Base-by-base conservation (phyloP, 2,797 vertebrate species). In the Sebastes ruberrimus region DNA sequence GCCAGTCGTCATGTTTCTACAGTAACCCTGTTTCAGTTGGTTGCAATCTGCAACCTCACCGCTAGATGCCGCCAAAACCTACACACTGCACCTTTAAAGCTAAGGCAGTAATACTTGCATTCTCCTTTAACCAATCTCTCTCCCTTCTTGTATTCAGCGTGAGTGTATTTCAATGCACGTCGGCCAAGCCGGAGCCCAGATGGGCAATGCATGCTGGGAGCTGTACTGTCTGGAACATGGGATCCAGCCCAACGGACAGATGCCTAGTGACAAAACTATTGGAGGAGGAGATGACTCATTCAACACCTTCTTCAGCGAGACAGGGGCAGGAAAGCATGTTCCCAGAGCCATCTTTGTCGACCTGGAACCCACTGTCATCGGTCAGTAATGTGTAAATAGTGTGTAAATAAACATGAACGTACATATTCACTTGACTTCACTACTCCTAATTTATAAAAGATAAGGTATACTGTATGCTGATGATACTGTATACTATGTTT, bases 241-340 rank as follows among this genome's bases (percentile, higher is more conserved):
- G 16, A 95, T 95, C 83, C 94, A 95, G 89, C 93, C 94, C 27
- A 91, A 96, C 46, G 95, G 94, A 14, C 94, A 95, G 86, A 94
- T 95, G 94, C 92, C 93, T 56, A 92, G 91, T 49, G 92, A 93
- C 76, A 95, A 94, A 62, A 91, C 92, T 3, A 86, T 91, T 28
- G 93, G 93, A 70, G 93, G 93, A 62, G 92, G 91, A 28, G 95
- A 95, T 16, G 94, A 95, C 82, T 96, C 95, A 27, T 96, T 95
- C 86, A 95, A 94, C 76, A 96, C 95, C 28, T 96, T 96, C 88
- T 96, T 96, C 87, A 95, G 94, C 59, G 95, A 96, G 73, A 96
- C 95, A 0, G 94, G 93, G 7, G 92, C 95, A n/a, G 95, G 95
- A 23, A 95, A 96, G 49, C 92, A 94, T 14, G 95, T 96, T 16